These are phyloP conservation scores for Tenebrio molitor DNA, from an alignment of 1,140 invertebrate genomes.

Conservation along the genomic window DNA sequence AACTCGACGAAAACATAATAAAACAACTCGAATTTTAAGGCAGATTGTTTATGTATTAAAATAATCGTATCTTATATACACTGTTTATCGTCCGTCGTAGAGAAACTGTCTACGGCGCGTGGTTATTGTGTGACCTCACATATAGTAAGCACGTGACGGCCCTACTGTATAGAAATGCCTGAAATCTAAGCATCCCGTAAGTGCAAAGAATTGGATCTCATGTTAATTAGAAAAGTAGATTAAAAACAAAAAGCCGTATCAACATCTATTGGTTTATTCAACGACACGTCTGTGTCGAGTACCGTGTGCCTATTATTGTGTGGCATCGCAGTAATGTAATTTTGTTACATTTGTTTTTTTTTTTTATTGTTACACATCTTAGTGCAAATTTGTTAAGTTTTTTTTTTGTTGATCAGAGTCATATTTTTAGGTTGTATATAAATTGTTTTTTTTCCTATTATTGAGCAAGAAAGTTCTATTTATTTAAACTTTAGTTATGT, in stretches of 20 bases:
- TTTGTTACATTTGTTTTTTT: slow-evolving; percentile 3
- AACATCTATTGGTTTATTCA: no score
- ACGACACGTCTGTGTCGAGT: no score
- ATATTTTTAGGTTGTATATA: not conserved
- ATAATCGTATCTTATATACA: slow-evolving; percentile 65
- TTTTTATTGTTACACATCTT: not conserved
- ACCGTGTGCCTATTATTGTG: no score
- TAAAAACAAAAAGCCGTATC: no score
- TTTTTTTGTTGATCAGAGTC: not conserved
- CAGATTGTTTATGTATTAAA: slow-evolving; percentile 66
- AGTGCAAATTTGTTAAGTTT: slow-evolving; percentile 26
- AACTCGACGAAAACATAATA: slow-evolving; percentile 43
- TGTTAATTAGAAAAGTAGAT: no score
- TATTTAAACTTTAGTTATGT: not conserved
- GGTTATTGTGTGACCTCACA: slow-evolving; percentile 1
- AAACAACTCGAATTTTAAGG: slow-evolving; percentile 63
- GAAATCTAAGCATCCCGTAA: not conserved
- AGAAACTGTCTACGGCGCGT: slow-evolving; percentile 14
- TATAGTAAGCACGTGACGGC: not conserved
- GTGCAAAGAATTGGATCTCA: not conserved
- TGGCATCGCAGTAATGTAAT: no score
- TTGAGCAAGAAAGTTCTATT: slow-evolving; percentile 12
- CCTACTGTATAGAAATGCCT: no score
- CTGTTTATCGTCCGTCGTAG: slow-evolving; percentile 55
- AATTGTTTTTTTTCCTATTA: slow-evolving; percentile 32